Percentiles rank a stretch among this genome's conserved stretches.
Conservation (phyloP, 2,113 vertebrate species). For the Manacus vitellinus region DNA sequence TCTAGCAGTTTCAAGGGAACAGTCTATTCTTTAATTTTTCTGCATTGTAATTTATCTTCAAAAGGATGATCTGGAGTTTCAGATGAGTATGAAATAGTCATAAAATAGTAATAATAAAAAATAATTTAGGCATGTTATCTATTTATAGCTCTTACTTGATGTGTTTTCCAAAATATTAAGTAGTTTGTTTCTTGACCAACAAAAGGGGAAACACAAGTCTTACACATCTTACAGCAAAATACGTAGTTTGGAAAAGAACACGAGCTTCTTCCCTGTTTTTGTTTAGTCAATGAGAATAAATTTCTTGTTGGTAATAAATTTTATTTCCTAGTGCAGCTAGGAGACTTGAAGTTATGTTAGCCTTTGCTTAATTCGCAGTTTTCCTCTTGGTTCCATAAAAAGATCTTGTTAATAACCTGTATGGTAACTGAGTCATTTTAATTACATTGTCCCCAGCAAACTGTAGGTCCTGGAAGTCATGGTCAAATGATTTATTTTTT, state of each 20-base stretch:
- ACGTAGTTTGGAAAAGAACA: neutral
- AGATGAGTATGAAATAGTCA: neutral
- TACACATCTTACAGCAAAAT: neutral
- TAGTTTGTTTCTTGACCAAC: neutral
- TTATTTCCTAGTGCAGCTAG: neutral
- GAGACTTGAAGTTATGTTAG: neutral
- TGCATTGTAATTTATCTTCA: neutral
- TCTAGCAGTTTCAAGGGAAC: neutral
- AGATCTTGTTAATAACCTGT: neutral
- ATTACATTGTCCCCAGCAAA: neutral
- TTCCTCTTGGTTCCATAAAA: neutral
- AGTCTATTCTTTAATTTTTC: neutral
- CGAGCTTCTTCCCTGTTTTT: neutral
- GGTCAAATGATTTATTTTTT: neutral
- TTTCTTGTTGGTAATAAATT: neutral
- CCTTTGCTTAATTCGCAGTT: neutral
- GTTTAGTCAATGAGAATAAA: neutral
- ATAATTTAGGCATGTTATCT: neutral
- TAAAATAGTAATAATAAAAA: neutral
- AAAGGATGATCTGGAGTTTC: neutral
- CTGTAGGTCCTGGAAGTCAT: neutral
- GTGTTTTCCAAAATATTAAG: neutral
- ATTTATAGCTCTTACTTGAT: neutral
- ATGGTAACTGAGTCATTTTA: neutral
- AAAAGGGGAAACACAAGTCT: neutral